These are phyloP conservation scores for Dasyprocta punctata DNA, from an alignment of 2,113 vertebrate genomes.

Conservation along the genomic window DNA sequence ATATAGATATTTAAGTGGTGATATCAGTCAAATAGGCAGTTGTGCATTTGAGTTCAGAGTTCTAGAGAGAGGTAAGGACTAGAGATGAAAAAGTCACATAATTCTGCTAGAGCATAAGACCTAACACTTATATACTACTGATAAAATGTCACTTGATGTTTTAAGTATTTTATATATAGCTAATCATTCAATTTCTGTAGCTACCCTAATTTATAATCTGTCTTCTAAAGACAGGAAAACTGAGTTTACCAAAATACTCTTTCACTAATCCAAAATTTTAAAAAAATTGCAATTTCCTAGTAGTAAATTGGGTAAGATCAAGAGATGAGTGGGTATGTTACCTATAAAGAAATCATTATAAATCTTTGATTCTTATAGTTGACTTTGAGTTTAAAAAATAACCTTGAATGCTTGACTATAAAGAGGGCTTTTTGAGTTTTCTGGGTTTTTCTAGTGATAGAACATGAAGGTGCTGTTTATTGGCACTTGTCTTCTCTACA, in stretches of 20 bases:
- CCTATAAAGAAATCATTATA: neutral
- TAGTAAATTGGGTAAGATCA: neutral
- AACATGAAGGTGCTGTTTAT: neutral
- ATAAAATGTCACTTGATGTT: neutral
- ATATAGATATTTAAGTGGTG: slow-evolving; percentile 35
- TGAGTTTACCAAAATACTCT: neutral
- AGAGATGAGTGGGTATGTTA: no score
- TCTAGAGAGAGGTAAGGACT: neutral
- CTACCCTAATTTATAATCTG: neutral
- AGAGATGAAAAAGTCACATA: neutral
- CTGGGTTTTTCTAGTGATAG: neutral
- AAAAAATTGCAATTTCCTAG: neutral
- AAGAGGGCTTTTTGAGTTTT: neutral
- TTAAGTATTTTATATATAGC: neutral
- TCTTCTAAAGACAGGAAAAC: neutral
- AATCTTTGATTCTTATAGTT: neutral
- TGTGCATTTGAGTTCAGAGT: neutral
- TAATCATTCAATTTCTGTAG: neutral
- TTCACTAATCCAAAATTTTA: neutral
- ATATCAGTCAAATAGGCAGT: neutral
- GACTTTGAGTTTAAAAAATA: slow-evolving; percentile 30
- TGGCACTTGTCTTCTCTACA: neutral
- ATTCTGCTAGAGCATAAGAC: neutral
- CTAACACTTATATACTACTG: neutral
- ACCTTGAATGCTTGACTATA: neutral